These are phyloP conservation scores for Norana najaformis DNA, from an alignment of 2,888 invertebrate species.

Conservation along the genomic window DNA sequence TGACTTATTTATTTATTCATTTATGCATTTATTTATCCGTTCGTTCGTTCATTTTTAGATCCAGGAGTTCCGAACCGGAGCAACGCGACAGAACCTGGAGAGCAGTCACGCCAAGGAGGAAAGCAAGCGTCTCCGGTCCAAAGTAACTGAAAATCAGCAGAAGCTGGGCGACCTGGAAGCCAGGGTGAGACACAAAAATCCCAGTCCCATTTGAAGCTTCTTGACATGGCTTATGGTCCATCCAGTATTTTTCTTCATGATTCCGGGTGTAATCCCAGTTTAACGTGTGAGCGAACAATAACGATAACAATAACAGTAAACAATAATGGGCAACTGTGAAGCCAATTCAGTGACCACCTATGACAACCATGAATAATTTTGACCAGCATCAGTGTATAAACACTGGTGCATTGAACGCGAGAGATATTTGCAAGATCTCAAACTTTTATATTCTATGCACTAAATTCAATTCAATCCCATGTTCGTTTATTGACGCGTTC, in stretches of 20 bases:
- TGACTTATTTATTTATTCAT: not conserved
- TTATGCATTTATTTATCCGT: not conserved
- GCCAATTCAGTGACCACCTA: no score
- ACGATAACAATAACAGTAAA: no score
- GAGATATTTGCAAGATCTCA: no score
- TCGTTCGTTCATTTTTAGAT: not conserved
- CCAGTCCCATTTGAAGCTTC: not conserved
- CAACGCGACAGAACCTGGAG: slow-evolving; percentile 64
- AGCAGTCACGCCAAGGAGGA: slow-evolving; percentile 64
- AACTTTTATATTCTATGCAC: no score
- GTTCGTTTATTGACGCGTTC: no score
- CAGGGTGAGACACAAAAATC: slow-evolving; percentile 55
- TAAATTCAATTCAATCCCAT: no score
- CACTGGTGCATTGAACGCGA: no score
- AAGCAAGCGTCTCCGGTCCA: slow-evolving; percentile 62
- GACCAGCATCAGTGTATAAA: no score
- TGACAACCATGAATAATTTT: no score
- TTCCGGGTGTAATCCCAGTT: no score
- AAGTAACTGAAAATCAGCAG: slow-evolving; percentile 62
- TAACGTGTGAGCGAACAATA: no score
- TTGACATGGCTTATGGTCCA: not conserved
- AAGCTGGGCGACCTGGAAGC: slow-evolving; percentile 65
- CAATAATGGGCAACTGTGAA: no score
- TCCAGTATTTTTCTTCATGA: not conserved
- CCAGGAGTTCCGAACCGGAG: slow-evolving; percentile 64